These are phyloP conservation scores for Eubasilissa regina DNA, from an alignment of 1,140 invertebrate genomes.

Conservation along the genomic window DNA sequence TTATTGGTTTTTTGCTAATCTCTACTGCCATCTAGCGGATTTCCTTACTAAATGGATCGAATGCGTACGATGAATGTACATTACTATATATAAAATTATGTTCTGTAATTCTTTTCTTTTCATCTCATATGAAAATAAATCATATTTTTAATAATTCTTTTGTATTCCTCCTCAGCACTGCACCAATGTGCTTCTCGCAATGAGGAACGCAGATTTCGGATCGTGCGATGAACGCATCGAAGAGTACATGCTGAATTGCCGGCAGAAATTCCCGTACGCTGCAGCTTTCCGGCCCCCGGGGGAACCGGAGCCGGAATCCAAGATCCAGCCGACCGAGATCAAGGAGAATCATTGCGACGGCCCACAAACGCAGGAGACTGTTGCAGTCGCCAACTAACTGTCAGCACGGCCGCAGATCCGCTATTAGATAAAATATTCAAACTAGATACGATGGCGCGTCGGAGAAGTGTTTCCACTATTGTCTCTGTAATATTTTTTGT, in stretches of 20 bases:
- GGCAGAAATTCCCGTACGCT: slow-evolving; percentile 82
- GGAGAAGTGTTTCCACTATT: slow-evolving; percentile 1
- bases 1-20: too few relatives aligned
- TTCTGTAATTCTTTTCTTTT: too few relatives aligned
- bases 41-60: too few relatives aligned
- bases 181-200: slow-evolving; percentile 82
- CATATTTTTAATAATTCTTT: not conserved
- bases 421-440: slow-evolving; percentile 20
- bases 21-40: too few relatives aligned
- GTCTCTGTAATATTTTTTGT: slow-evolving; percentile 13
- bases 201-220: slow-evolving; percentile 86
- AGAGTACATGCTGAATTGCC: slow-evolving; percentile 81
- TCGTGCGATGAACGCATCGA: slow-evolving; percentile 72
- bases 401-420: not conserved
- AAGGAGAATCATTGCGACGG: slow-evolving; percentile 29
- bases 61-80: too few relatives aligned
- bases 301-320: slow-evolving; percentile 18
- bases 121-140: too few relatives aligned
- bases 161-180: slow-evolving; percentile 77
- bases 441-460: slow-evolving; percentile 4
- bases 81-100: too few relatives aligned
- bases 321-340: not conserved
- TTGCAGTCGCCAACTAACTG: not conserved
- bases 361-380: not conserved
- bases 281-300: slow-evolving; percentile 75